Base-by-base conservation (phyloP, 2,797 vertebrate species). In the Gobionotothen gibberifrons region DNA sequence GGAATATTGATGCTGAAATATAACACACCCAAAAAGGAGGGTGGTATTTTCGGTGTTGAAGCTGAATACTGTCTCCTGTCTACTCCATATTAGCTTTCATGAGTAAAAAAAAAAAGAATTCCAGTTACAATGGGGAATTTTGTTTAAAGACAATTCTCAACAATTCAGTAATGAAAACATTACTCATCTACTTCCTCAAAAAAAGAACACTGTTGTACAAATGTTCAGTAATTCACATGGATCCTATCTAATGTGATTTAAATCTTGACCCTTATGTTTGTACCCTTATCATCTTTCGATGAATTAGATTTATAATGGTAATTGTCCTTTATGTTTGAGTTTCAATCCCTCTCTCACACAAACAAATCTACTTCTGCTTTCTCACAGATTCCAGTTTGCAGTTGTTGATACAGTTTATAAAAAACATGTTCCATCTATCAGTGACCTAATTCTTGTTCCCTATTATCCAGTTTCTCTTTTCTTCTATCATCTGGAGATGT, bases 381-480 rank as follows among this genome's bases (percentile, higher is more conserved):
- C 5, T 17, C 51, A 58, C 9, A 53, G 16, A 47, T 67, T 60
- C 42, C 16, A 64, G 60, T 63, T 70, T 40, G 16, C 29, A 62
- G 61, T 68, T 85, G 85, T 81, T 83, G 76, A 83, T 44, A 32
- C 19, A 49, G 48, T 84, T 77, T 54, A 44, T 81, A 85, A 83
- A 89, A 78, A 85, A 64, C 39, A 64, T 46, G 53, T 64, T 61
- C 42, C 19, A 22, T 81, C n/a, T 43, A 40, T 48, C 29, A 62
- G 21, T 78, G 46, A 56, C 58, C 61, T 46, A 65, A 49, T 60
- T 83, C 64, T 22, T 32, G 19, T 43, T 22, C 59, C 39, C 2
- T 46, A 4, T 52, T 29, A 15, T 57, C 39, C 29, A 54, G 2
- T 55, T 60, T 14, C n/a, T 59, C 6, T 16, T 29, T 40, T 44